phyloP scores from a whole-genome alignment of 2,113 vertebrate genomes.

The Prochilodus magdalenae region DNA sequence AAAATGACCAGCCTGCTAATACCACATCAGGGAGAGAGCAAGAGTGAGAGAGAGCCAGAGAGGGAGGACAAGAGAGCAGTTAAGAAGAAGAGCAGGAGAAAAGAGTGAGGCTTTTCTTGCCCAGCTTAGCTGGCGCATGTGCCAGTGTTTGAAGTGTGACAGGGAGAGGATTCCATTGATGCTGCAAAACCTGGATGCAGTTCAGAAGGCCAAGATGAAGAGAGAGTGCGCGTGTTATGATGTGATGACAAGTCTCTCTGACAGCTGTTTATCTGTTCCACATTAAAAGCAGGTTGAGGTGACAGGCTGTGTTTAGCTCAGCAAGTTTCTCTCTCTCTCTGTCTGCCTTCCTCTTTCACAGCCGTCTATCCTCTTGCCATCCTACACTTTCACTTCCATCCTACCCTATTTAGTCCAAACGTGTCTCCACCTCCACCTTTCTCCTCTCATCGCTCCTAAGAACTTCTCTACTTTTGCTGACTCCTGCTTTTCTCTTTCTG shows the following conservation, averaged over 20 bases:
- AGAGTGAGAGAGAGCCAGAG: constrained; percentile 3
- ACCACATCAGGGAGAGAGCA: constrained; percentile 28
- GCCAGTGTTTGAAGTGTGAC: background rate
- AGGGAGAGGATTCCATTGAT: constrained; percentile 24
- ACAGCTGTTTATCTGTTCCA: constrained; percentile 38
- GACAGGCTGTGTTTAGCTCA: constrained; percentile 48
- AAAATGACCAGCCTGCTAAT: constrained; percentile 56
- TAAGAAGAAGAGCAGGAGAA: background rate
- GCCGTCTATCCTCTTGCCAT: constrained; percentile 28
- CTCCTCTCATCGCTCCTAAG: constrained; percentile 25
- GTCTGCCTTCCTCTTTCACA: constrained; percentile 52
- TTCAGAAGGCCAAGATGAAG: constrained; percentile 12
- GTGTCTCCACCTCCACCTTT: constrained; percentile 44
- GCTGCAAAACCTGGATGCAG: constrained; percentile 27
- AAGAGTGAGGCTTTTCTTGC: constrained; percentile 3
- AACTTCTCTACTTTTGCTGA: constrained; percentile 47
- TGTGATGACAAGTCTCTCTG: constrained; percentile 32
- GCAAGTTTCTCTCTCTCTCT: constrained; percentile 45
- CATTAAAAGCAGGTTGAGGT: constrained; percentile 40
- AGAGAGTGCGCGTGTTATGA: constrained; percentile 58
- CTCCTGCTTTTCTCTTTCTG: background rate
- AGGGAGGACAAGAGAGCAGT: background rate
- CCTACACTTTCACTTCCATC: constrained; percentile 41
- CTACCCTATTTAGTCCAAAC: constrained; percentile 48
- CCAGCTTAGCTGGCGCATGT: background rate